A percentile compares a stretch with the other conserved stretches of the same genome.
phyloP scores from a whole-genome alignment of 2,888 invertebrate species.

The Brenthis daphne region DNA sequence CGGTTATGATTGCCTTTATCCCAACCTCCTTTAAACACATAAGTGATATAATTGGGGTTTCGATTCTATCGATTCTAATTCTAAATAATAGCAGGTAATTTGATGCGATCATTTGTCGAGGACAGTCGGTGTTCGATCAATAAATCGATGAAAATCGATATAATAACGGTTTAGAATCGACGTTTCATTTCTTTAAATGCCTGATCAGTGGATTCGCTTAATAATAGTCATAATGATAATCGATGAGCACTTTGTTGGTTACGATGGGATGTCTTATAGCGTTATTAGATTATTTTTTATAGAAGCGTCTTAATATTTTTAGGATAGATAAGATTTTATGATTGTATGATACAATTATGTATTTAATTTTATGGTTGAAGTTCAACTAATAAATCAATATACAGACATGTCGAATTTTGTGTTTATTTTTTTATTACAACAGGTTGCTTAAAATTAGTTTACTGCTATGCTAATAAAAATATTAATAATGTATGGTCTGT shows the following conservation, averaged over 20 bases:
- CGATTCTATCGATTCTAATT: conserved; percentile 81
- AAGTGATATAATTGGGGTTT: conserved; percentile 82
- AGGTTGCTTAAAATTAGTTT: not conserved
- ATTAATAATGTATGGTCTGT: too few relatives aligned
- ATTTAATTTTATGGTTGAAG: conserved; percentile 3
- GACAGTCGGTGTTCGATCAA: conserved; percentile 82
- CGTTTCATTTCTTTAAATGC: conserved; percentile 82
- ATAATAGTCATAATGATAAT: conserved; percentile 78
- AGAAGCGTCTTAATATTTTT: conserved; percentile 11
- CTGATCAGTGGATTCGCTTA: conserved; percentile 77
- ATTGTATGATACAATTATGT: conserved; percentile 5
- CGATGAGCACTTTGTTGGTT: conserved; percentile 65
- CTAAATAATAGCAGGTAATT: conserved; percentile 80
- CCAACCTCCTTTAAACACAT: conserved; percentile 81
- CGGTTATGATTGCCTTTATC: conserved; percentile 69
- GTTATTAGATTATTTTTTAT: conserved; percentile 35
- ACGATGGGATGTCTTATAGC: conserved; percentile 41
- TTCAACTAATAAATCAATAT: not conserved
- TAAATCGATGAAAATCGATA: conserved; percentile 80
- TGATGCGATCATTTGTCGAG: conserved; percentile 78
- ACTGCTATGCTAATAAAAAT: too few relatives aligned
- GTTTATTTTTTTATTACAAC: not conserved
- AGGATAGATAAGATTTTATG: conserved; percentile 8
- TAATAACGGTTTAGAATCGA: conserved; percentile 75
- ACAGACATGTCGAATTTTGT: not conserved